phyloP scores from a whole-genome alignment of 1,140 invertebrate genomes.

The Antheraea pernyi region DNA sequence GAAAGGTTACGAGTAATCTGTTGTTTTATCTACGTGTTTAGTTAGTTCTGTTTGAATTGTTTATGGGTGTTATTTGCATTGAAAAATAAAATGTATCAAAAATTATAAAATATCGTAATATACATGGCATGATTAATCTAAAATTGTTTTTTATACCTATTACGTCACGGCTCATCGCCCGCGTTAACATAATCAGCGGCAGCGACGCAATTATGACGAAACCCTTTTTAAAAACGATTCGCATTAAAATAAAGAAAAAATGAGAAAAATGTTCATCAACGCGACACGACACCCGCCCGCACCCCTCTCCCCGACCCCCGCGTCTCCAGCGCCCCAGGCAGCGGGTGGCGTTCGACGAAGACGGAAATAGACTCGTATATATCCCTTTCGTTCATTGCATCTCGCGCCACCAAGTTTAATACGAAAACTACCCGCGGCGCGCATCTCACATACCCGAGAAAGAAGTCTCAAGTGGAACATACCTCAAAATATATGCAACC shows the following conservation, averaged over 20 bases:
- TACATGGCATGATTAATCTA: no score
- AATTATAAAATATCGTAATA: no score
- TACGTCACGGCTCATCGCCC: slow-evolving; percentile 50
- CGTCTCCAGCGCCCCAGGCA: slow-evolving; percentile 54
- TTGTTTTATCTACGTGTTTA: no score
- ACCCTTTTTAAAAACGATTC: slow-evolving; percentile 78
- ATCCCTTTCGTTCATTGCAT: slow-evolving; percentile 54
- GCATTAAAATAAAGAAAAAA: slow-evolving; percentile 76
- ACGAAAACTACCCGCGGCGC: slow-evolving; percentile 76
- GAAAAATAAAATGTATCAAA: no score
- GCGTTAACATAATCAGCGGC: slow-evolving; percentile 65
- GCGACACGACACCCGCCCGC: slow-evolving; percentile 65
- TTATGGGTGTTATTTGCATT: no score
- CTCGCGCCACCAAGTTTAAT: slow-evolving; percentile 71
- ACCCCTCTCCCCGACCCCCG: slow-evolving; percentile 30
- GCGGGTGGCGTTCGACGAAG: slow-evolving; percentile 58
- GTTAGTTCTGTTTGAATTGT: no score
- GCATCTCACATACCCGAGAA: slow-evolving; percentile 35
- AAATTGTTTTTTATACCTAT: not conserved
- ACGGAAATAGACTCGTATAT: slow-evolving; percentile 40
- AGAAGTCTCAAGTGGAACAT: slow-evolving; percentile 33
- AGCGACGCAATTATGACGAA: slow-evolving; percentile 76
- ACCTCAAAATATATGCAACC: slow-evolving; percentile 21
- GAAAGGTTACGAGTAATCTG: no score
- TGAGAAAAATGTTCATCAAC: slow-evolving; percentile 78